These are phyloP conservation scores for Drosophila borborema DNA, from an alignment of 2,888 invertebrate genomes.

Conservation along the genomic window DNA sequence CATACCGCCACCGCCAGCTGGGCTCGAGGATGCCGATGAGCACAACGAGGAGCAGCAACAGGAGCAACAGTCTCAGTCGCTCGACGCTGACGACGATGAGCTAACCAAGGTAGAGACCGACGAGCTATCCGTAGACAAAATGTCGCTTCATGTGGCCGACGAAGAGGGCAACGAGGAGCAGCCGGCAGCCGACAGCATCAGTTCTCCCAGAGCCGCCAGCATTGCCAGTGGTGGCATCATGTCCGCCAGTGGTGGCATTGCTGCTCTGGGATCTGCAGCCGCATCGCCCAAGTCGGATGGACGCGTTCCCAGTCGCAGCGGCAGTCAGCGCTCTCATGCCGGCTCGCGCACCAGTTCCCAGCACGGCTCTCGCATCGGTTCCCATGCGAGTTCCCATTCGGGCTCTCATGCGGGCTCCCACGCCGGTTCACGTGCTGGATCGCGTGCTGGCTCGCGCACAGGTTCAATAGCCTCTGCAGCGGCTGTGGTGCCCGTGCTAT, in stretches of 20 bases:
- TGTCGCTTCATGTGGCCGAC: constrained; percentile 37
- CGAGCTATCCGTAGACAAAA: constrained; percentile 44
- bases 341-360: constrained; percentile 33
- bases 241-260: constrained; percentile 57
- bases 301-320: constrained; percentile 74
- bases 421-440: constrained; percentile 53
- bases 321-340: constrained; percentile 59
- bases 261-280: constrained; percentile 49
- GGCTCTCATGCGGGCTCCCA: constrained; percentile 32
- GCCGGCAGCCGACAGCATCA: constrained; percentile 63
- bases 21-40: constrained; percentile 59
- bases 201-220: constrained; percentile 75
- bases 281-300: constrained; percentile 61
- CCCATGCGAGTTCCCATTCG: constrained; percentile 1
- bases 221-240: constrained; percentile 66
- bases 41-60: constrained; percentile 17
- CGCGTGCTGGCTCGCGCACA: constrained; percentile 71
- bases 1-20: constrained; percentile 74
- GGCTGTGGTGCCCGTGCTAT: constrained; percentile 44
- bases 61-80: constrained; percentile 33
- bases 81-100: constrained; percentile 61
- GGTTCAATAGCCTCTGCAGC: constrained; percentile 74
- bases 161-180: constrained; percentile 35
- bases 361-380: constrained; percentile 48
- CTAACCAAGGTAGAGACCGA: constrained; percentile 68